These are phyloP conservation scores for Rhea americana DNA, from an alignment of 2,113 vertebrate species.

Conservation along the genomic window DNA sequence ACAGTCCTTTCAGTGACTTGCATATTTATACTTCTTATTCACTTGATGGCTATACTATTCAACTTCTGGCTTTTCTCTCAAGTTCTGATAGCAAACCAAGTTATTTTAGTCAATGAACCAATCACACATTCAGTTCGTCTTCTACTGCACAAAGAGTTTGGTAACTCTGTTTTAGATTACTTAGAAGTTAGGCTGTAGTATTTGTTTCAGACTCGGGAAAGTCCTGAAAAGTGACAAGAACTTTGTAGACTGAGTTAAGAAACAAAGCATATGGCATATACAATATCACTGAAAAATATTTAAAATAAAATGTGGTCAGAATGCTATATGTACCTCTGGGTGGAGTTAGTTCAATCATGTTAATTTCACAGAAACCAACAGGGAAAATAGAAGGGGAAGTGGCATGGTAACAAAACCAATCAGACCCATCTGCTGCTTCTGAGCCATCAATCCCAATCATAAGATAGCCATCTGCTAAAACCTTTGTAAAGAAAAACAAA, in stretches of 20 bases:
- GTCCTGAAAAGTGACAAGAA: background rate
- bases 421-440: constrained; percentile 96
- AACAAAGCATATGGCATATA: constrained; percentile 28
- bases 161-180: background rate
- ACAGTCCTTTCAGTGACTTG: background rate
- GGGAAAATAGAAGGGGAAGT: constrained; percentile 97
- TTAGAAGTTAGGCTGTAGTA: background rate
- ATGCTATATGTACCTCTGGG: constrained; percentile 88
- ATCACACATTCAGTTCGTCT: background rate
- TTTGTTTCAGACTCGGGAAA: constrained; percentile 4
- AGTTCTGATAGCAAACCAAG: background rate
- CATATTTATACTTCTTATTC: background rate
- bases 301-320: constrained; percentile 33
- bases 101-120: background rate
- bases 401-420: constrained; percentile 99
- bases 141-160: background rate
- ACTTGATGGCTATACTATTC: background rate
- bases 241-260: background rate
- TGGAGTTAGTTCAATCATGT: constrained; percentile 96
- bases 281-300: constrained; percentile 44
- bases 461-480: constrained; percentile 96
- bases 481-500: constrained; percentile 76
- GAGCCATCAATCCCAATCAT: constrained; percentile 99
- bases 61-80: background rate
- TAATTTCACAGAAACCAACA: constrained; percentile 99